Conservation (phyloP, 2,797 vertebrate genomes). For the Helarctos malayanus region DNA sequence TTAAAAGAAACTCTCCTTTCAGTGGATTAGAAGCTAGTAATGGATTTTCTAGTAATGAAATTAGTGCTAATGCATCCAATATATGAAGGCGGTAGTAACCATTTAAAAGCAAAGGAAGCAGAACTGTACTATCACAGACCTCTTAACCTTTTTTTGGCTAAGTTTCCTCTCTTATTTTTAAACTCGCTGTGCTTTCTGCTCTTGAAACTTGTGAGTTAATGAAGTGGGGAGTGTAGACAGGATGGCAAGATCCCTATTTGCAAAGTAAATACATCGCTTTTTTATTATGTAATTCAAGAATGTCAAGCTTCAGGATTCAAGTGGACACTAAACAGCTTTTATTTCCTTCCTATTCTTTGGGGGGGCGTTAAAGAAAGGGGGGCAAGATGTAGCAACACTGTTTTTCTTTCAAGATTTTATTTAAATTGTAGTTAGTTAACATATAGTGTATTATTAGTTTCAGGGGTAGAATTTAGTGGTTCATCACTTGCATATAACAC, state of each 20-base stretch:
- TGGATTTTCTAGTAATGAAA: constrained; percentile 68
- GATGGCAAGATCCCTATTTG: constrained; percentile 63
- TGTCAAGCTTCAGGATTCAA: constrained; percentile 70
- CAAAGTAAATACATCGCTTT: constrained; percentile 71
- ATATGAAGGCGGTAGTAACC: neutral
- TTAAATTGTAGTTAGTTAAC: neutral
- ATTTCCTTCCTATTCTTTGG: constrained; percentile 73
- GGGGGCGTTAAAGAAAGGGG: constrained; percentile 46
- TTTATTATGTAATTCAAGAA: constrained; percentile 69
- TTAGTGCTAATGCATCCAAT: constrained; percentile 13
- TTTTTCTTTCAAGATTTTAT: neutral
- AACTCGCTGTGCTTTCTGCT: constrained; percentile 38
- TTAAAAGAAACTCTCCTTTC: constrained; percentile 66
- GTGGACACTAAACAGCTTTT: constrained; percentile 78
- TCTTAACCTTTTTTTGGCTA: neutral
- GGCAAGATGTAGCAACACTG: constrained; percentile 2
- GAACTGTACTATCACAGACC: neutral
- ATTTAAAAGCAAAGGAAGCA: constrained; percentile 71
- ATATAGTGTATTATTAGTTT: neutral
- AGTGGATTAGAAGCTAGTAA: constrained; percentile 42
- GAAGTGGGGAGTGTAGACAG: neutral
- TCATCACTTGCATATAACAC: neutral
- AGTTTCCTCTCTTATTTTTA: constrained; percentile 55
- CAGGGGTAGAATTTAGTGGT: neutral
- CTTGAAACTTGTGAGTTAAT: neutral